phyloP scores from a whole-genome alignment of 2,888 invertebrate genomes.

The Thereva nobilitata region DNA sequence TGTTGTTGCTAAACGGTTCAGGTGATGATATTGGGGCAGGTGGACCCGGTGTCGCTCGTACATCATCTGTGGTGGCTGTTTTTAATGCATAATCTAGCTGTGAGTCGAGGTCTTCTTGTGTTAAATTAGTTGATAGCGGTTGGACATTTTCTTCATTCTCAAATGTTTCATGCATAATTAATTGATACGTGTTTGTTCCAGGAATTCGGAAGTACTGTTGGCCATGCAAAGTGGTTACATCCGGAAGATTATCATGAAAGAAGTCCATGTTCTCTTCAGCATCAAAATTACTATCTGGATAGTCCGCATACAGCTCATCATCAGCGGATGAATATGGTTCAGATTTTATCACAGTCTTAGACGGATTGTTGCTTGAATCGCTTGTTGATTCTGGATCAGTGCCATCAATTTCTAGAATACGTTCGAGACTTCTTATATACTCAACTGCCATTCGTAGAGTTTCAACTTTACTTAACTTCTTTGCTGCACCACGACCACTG shows the following conservation, averaged over 20 bases:
- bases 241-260: constrained; percentile 55
- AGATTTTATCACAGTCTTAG: constrained; percentile 52
- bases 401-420: constrained; percentile 70
- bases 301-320: neutral
- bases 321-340: constrained; percentile 44
- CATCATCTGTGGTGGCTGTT: constrained; percentile 57
- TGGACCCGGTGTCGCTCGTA: constrained; percentile 37
- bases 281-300: constrained; percentile 33
- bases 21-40: constrained; percentile 39
- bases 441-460: constrained; percentile 89
- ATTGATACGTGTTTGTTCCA: constrained; percentile 66
- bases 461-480: constrained; percentile 86
- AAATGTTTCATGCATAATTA: constrained; percentile 64
- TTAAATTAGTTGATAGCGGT: constrained; percentile 54
- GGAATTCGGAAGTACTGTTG: constrained; percentile 66
- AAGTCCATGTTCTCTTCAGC: constrained; percentile 37
- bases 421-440: constrained; percentile 82
- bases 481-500: constrained; percentile 65
- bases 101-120: constrained; percentile 51
- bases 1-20: constrained; percentile 17
- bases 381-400: constrained; percentile 14
- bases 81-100: constrained; percentile 60
- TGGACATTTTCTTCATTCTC: constrained; percentile 68
- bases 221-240: constrained; percentile 56
- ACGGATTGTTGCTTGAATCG: constrained; percentile 18